These are phyloP conservation scores for Pseudomugil gertrudae DNA, from an alignment of 2,797 vertebrate species.

Conservation along the genomic window DNA sequence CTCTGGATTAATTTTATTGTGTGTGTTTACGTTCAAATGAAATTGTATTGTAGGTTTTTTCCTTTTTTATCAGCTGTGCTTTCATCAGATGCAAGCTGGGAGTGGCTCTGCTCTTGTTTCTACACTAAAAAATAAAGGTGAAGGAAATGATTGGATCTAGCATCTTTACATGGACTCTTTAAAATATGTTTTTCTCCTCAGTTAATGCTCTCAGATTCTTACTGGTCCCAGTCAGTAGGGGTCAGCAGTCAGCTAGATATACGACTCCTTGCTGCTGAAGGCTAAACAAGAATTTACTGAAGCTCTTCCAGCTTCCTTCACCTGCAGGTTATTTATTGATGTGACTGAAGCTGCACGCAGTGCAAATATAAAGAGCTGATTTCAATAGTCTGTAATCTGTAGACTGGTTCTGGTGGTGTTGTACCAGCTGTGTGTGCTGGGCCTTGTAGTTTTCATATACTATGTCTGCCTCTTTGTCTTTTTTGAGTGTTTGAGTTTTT, in stretches of 20 bases:
- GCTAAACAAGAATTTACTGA: neutral
- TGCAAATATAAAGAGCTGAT: constrained; percentile 18
- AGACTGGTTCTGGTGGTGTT: constrained; percentile 31
- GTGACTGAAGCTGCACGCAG: constrained; percentile 24
- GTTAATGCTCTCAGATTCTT: neutral
- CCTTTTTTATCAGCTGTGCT: neutral
- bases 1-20: neutral
- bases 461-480: constrained; percentile 23
- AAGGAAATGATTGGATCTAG: neutral
- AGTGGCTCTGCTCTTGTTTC: neutral
- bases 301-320: neutral
- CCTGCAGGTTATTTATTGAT: constrained; percentile 28
- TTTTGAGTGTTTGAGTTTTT: neutral
- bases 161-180: too few species aligned
- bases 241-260: constrained; percentile 61
- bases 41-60: neutral
- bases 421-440: constrained; percentile 32
- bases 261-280: neutral
- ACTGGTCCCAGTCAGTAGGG: constrained; percentile 44
- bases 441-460: constrained; percentile 21
- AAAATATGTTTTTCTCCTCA: neutral
- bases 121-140: neutral
- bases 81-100: constrained; percentile 1
- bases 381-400: constrained; percentile 1
- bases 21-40: neutral